A percentile compares a stretch with the other conserved stretches of the same genome.
phyloP scores from a whole-genome alignment of 1,140 invertebrate species.

The Meloidogyne exigua region DNA sequence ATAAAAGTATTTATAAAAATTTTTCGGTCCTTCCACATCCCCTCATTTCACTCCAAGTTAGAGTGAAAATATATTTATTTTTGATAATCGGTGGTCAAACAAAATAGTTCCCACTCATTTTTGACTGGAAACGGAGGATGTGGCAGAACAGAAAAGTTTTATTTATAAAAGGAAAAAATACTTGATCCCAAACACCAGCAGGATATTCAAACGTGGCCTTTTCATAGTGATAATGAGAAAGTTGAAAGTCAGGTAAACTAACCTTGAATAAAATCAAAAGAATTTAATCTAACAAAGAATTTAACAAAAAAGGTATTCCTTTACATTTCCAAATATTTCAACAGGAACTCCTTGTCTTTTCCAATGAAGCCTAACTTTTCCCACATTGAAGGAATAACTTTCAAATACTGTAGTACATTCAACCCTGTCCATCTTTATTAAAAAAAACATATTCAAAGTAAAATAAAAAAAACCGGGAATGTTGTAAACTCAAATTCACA shows the following conservation, averaged over 20 bases:
- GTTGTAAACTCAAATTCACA: constrained; percentile 62
- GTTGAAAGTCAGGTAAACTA: constrained; percentile 57
- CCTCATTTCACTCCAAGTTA: no score
- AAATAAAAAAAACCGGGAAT: constrained; percentile 31
- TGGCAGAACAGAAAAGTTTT: no score
- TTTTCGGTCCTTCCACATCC: no score
- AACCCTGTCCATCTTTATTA: constrained; percentile 58
- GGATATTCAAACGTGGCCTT: constrained; percentile 62
- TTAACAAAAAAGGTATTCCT: no score
- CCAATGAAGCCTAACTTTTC: constrained; percentile 61
- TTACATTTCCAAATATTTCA: constrained; percentile 59
- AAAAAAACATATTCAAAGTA: constrained; percentile 21
- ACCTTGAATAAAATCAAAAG: not conserved
- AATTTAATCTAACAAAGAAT: no score
- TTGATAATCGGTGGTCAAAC: no score
- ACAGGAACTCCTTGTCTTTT: constrained; percentile 57
- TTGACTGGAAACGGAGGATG: no score
- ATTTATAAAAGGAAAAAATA: constrained; percentile 24
- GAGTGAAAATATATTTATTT: no score
- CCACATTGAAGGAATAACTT: constrained; percentile 61
- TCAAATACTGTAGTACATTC: constrained; percentile 62
- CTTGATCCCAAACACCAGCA: constrained; percentile 61
- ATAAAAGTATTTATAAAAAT: constrained; percentile 10
- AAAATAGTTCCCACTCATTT: no score
- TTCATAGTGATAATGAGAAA: constrained; percentile 56